Evolutionary conservation across 2,888 invertebrate genomes (phyloP).

Genomic region (Eretmocerus hayati): DNA sequence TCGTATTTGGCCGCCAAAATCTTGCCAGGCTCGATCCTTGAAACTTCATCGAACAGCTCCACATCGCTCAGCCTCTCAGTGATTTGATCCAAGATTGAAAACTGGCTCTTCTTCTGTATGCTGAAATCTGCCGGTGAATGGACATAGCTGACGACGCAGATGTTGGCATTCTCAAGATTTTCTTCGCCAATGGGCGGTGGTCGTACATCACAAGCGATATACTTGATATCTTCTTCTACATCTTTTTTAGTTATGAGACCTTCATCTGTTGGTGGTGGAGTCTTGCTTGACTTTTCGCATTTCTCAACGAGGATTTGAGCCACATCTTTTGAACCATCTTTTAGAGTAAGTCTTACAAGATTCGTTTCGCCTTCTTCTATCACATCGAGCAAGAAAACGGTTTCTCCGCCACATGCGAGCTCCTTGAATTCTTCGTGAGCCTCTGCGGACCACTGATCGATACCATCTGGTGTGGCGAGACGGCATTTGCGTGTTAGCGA

Average conservation of each 20-base stretch:
- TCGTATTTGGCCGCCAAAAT: constrained; percentile 61
- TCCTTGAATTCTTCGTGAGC: constrained; percentile 41
- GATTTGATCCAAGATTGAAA: constrained; percentile 55
- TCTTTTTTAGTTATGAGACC: neutral
- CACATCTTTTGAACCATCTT: constrained; percentile 31
- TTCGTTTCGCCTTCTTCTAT: constrained; percentile 54
- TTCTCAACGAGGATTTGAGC: constrained; percentile 12
- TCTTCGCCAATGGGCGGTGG: constrained; percentile 40
- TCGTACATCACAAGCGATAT: constrained; percentile 24
- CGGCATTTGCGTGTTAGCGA: constrained; percentile 60
- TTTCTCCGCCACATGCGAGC: constrained; percentile 48
- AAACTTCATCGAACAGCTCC: constrained; percentile 51
- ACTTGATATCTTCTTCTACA: neutral
- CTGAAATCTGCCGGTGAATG: constrained; percentile 40
- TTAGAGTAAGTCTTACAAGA: constrained; percentile 60
- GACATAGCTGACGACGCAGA: constrained; percentile 29
- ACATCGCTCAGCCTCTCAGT: constrained; percentile 55
- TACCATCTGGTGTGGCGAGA: constrained; percentile 44
- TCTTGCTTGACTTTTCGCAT: constrained; percentile 4
- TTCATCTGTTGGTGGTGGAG: neutral
- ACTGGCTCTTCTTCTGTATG: constrained; percentile 43
- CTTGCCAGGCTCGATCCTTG: constrained; percentile 49
- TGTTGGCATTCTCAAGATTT: constrained; percentile 29
- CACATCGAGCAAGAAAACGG: constrained; percentile 50
- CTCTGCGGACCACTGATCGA: constrained; percentile 45